A percentile compares a stretch with the other conserved stretches of the same genome.
phyloP scores from a whole-genome alignment of 2,888 invertebrate species.

The Sphaerophoria taeniata region DNA sequence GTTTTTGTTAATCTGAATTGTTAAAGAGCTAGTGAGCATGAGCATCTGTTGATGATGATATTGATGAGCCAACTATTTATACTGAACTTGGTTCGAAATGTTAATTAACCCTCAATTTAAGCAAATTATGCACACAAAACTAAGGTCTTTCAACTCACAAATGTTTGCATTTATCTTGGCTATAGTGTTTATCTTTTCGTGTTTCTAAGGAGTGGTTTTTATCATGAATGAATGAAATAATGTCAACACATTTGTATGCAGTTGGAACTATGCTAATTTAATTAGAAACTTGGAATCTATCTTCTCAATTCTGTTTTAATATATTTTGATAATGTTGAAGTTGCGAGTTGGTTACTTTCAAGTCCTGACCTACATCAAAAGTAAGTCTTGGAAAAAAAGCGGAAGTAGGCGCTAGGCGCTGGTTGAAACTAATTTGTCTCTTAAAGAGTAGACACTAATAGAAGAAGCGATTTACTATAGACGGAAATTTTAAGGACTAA shows the following conservation, averaged over 20 bases:
- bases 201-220: not conserved
- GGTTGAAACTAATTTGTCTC: no score
- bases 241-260: slow-evolving; percentile 7
- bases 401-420: no score
- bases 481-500: no score
- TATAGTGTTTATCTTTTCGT: not conserved
- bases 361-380: not conserved
- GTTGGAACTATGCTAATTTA: not conserved
- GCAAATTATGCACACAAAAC: not conserved
- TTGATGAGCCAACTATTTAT: slow-evolving; percentile 14
- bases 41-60: slow-evolving; percentile 11
- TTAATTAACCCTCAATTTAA: slow-evolving; percentile 27
- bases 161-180: slow-evolving; percentile 8
- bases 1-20: slow-evolving; percentile 1
- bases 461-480: no score
- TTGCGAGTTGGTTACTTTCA: not conserved
- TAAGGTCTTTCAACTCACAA: not conserved
- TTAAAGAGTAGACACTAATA: no score
- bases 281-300: no score
- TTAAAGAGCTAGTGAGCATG: slow-evolving; percentile 6
- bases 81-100: not conserved
- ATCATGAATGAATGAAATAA: slow-evolving; percentile 23
- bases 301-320: no score
- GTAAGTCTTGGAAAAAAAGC: not conserved
- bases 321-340: no score